Percentiles rank a stretch among this genome's conserved stretches.
phyloP scores from a whole-genome alignment of 1,140 invertebrate genomes.

The Drosophila busckii region DNA sequence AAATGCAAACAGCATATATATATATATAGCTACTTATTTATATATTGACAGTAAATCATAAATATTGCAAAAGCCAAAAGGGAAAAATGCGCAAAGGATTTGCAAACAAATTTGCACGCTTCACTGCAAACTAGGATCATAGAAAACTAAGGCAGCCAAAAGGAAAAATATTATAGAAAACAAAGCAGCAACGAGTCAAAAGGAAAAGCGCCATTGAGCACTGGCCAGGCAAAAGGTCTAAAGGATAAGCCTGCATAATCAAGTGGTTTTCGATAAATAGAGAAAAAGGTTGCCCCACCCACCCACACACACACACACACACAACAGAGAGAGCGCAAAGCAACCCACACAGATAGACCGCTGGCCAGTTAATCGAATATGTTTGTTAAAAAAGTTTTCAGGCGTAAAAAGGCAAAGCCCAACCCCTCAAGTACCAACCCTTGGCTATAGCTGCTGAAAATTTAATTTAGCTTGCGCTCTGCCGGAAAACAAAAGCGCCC shows the following conservation, averaged over 20 bases:
- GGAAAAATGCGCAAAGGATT: slow-evolving; percentile 57
- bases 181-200: slow-evolving; percentile 29
- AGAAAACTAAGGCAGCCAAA: background rate
- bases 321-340: background rate
- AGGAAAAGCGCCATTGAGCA: slow-evolving; percentile 27
- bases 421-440: slow-evolving; percentile 18
- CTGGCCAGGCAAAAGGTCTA: slow-evolving; percentile 29
- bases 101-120: slow-evolving; percentile 65
- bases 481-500: slow-evolving; percentile 30
- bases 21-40: slow-evolving; percentile 38
- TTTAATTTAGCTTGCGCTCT: slow-evolving; percentile 52
- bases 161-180: slow-evolving; percentile 33
- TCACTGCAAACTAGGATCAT: slow-evolving; percentile 49
- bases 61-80: slow-evolving; percentile 50
- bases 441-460: slow-evolving; percentile 38
- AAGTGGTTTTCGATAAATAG: slow-evolving; percentile 77
- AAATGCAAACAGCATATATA: background rate
- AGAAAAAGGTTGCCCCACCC: slow-evolving; percentile 35
- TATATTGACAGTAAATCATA: slow-evolving; percentile 49
- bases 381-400: slow-evolving; percentile 74
- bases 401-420: slow-evolving; percentile 63
- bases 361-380: slow-evolving; percentile 68
- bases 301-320: background rate
- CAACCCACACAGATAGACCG: slow-evolving; percentile 6
- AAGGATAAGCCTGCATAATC: slow-evolving; percentile 75